Base-by-base conservation (phyloP, 1,140 invertebrate species). In the Hirudo medicinalis region DNA sequence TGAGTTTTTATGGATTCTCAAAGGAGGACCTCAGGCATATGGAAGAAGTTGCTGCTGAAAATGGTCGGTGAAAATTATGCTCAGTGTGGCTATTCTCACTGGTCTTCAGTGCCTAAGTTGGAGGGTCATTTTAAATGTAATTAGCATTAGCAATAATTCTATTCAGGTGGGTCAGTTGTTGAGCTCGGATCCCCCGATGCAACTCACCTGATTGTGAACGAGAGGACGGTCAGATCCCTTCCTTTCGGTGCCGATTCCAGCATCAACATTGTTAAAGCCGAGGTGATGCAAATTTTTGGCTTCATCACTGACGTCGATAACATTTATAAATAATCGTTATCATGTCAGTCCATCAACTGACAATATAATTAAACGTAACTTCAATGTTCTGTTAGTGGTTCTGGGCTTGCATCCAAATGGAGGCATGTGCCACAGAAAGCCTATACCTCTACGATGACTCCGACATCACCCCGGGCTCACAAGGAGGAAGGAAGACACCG, bases 321-420 rank as follows among this genome's bases (percentile, higher is more conserved):
- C 15, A 49, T 49, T 49, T 17, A 40, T 49, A 49, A 49, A 49
- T 49, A 49, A 49, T 17, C 43, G 13, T 36, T 36, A 36, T 36
- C 32, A 36, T 36, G 32, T 36, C n/a, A 36, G 6, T 36, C 32
- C 6, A 36, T 36, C 32, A 36, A 36, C 32, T 36, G 6, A 36
- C 32, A 43, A 29, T 9, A 22, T 32, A 27, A 22, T 60, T 9
- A 20, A 13, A 25, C 11, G 8, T 9, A 70, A 27, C 36, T 20
- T 27, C 15, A 70, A 11, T 22, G 57, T 49, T 27, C 13, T 1
- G 3, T 25, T 63, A 96, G 83, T 97, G 94, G 94, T 97, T 98
- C 83, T 97, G 94, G 93, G 89, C 88, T 0, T 92, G 92, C 55
- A 90, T 98, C 69, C 93, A 97, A 82, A 94, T 96, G 84, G 90